Base-by-base conservation (phyloP, 2,888 invertebrate species). In the Dicranocentrus wangi region DNA sequence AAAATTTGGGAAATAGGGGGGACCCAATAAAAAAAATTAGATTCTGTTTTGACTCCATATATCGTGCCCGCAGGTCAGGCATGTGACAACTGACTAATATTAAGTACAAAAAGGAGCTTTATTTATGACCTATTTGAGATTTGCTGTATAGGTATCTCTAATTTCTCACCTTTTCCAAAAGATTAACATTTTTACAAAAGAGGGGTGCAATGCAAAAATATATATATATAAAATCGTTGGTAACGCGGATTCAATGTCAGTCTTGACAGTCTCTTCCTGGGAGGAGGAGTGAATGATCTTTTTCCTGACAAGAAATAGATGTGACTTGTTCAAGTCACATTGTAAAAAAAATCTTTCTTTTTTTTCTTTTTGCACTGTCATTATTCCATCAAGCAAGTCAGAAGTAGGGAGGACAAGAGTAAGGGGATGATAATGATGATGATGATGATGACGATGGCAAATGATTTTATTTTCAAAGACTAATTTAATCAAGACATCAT, bases 351-450 rank as follows among this genome's bases (percentile, higher is more conserved):
- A n/a, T 47, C 13, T 47, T 2, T 15, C 47, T 47, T 5, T 47
- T 47, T 39, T n/a, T 47, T 3, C 3, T 5, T n/a, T 60, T 28
- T 60, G 60, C 32, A 60, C 5, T 10, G 60, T 60, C 60, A 60
- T 60, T 28, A 2, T 53, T 7, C 13, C 15, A 2, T 17, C 7
- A 19, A 51, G 51, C n/a, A n/a, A n/a, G n/a, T n/a, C n/a, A n/a
- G n/a, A n/a, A n/a, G n/a, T n/a, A 8, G 17, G 23, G 25, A 25
- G 7, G 25, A 15, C 5, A 13, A 51, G 19, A 25, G 3, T 25
- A 55, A 25, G 25, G 25, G 19, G 32, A 61, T 61, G 61, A 32
- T 61, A 17, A 61, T 32, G 61, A 61, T 61, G 61, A 61, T 61
- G 61, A 25, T 47, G 32, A 32, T 61, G 61, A 61, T 61, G 28